A percentile compares a stretch with the other conserved stretches of the same genome.
Conservation (phyloP, 1,140 invertebrate genomes). For the Aphidius gifuensis region DNA sequence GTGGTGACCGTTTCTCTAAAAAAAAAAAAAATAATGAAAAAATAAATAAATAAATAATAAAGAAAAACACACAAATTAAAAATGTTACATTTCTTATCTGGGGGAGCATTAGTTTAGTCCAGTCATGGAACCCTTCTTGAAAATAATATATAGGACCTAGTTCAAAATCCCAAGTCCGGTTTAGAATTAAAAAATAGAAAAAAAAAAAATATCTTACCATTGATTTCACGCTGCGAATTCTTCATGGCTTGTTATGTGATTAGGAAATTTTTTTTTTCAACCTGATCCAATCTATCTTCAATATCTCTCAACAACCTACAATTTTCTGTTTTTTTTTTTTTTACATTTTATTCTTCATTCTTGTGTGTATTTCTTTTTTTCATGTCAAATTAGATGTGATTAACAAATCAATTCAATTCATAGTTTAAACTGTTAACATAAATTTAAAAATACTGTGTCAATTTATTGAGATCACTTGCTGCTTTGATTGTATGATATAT, state of each 20-base stretch:
- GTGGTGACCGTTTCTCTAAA: conserved; percentile 35
- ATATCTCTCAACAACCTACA: neutral
- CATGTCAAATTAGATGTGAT: neutral
- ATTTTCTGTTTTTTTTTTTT: conserved; percentile 16
- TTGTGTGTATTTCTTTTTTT: neutral
- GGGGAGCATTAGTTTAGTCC: too few species aligned
- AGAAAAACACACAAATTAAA: conserved; percentile 8
- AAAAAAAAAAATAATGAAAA: conserved; percentile 29
- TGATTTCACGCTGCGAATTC: conserved; percentile 48
- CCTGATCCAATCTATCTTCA: neutral
- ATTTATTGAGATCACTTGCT: neutral
- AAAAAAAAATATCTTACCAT: conserved; percentile 9
- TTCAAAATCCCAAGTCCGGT: too few species aligned
- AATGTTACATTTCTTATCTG: too few species aligned
- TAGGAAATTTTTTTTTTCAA: conserved; percentile 23
- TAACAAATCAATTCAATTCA: neutral
- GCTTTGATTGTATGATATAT: neutral
- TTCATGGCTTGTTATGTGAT: conserved; percentile 41
- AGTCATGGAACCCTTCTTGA: too few species aligned
- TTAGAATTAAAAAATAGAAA: too few species aligned
- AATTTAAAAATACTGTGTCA: too few species aligned
- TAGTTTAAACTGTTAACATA: neutral
- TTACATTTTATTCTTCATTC: conserved; percentile 9
- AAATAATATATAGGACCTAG: too few species aligned
- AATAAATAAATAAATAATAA: conserved; percentile 37